A percentile compares a stretch with the other conserved stretches of the same genome.
Conservation (phyloP, 2,113 vertebrate species). For the Gyps fulvus region DNA sequence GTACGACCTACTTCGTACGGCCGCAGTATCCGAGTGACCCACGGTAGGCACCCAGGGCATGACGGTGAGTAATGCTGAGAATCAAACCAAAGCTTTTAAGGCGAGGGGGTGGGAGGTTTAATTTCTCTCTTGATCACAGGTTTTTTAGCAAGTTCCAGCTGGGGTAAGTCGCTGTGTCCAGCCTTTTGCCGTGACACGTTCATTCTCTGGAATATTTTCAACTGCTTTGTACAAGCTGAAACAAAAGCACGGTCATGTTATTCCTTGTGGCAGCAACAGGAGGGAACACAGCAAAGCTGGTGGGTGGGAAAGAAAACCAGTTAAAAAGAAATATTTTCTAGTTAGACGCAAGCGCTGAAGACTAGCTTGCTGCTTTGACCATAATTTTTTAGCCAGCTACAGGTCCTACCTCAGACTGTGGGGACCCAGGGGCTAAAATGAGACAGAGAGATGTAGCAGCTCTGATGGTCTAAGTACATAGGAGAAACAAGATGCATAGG, state of each 20-base stretch:
- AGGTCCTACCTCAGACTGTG: not conserved
- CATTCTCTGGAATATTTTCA: not conserved
- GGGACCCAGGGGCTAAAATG: not conserved
- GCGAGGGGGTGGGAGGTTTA: not conserved
- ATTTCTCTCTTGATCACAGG: not conserved
- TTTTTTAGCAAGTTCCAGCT: not conserved
- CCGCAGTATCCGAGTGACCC: not conserved
- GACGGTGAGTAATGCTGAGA: not conserved
- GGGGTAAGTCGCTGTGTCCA: not conserved
- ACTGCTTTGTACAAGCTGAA: not conserved
- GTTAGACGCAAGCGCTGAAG: not conserved
- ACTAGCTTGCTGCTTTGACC: not conserved
- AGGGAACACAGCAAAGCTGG: not conserved
- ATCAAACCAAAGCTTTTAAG: not conserved
- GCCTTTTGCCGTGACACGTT: not conserved
- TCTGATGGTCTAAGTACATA: not conserved
- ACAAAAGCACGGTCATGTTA: not conserved
- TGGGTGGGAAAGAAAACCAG: not conserved
- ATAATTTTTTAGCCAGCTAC: not conserved
- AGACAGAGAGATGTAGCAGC: not conserved
- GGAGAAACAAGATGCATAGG: not conserved
- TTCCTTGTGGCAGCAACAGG: not conserved
- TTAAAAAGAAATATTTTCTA: not conserved
- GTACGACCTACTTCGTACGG: fast-evolving
- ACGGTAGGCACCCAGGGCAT: not conserved